Evolutionary conservation across 2,797 vertebrate species (phyloP), one percentile per base, ranked within the genome.

Genomic region (Taenioides sp.): DNA sequence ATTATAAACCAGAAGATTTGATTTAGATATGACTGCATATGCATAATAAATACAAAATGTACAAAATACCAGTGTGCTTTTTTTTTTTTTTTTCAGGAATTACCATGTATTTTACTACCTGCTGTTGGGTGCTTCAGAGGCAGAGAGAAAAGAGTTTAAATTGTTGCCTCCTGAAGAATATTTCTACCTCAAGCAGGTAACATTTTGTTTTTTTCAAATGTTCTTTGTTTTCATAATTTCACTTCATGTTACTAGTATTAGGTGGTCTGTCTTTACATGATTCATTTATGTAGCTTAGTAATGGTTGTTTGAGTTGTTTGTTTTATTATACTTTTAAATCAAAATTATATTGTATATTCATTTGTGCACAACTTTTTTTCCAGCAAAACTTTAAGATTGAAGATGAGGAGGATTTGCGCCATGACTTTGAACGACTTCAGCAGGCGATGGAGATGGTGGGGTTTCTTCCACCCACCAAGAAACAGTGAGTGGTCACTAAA

Each of bases 401-500:
- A 92, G 98, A 99, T 68, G 97, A 95, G 50, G 98, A 98, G 73
- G 98, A 99, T 86, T 92, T 98, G 43, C 93, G 91, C 18, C 98
- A 99, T 55, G 98, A 99, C 73, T 99, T 99, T 0, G 97, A 98
- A 80, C 92, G 98, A n/a, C 91, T 99, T 61, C 98, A 99, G 87
- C 98, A 98, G 91, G 98, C 98, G 43, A 99, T 99, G 98, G 97
- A 99, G 91, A 99, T 99, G 98, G 98, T 99, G 80, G 98, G 98
- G 83, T 99, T 99, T 86, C 96, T 98, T 69, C 92, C 96, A 0
- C 94, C 96, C 73, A 99, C 98, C 62, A 98, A 95, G 89, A 98
- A 95, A 73, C 97, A 99, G 98, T 99, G 72, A 95, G 96, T 90
- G 54, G 65, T 77, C 40, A 27, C 54, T 23, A 12, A 11, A 43